Evolutionary conservation across 53 echinoderm and acorn worm species (phyloP), one percentile per base, ranked within the genome.

Genomic region (Mesocentrotus franciscanus): DNA sequence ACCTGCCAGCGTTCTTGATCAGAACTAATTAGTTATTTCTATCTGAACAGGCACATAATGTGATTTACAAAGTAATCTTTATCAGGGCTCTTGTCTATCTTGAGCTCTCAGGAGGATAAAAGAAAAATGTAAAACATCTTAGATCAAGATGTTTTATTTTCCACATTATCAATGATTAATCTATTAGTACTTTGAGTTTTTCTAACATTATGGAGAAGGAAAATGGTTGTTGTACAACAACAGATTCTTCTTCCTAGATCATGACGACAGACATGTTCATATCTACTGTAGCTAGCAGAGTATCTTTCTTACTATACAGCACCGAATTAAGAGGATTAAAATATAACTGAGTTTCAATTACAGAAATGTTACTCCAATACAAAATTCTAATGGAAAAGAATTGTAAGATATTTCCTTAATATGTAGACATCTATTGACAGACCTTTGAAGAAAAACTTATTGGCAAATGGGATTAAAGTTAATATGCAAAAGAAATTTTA

Each of bases 261-360:
- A 42, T 18, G 36, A 20, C 10, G 36, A 20, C 10, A 42, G 22
- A 84, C 20, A 26, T 34, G 91, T 91, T 91, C 91, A 91, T 24
- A 91, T 91, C 91, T 91, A 91, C 66, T 66, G 29, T 33, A 64
- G 91, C 66, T 64, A 91, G 91, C 66, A 27, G n/a, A 16, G n/a
- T 11, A 87, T 4, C n/a, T 30, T 1, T 2, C 6, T 27, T 75
- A 1, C 75, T 29, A 0, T 75, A 30, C n/a, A 18, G 75, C 20
- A 75, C 17, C 22, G 29, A 75, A 18, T 20, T 75, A 11, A n/a
- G n/a, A 75, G 17, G 12, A 10, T 75, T 75, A 0, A 20, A 75
- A 20, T 75, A 11, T 27, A 75, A 1, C 13, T 4, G 49, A 49
- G 49, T 49, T 27, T 66, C 22, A 75, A 20, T 26, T 75, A 30